Evolutionary conservation across 2,888 invertebrate species (phyloP), one percentile per base, ranked within the genome.

Genomic region (Lagria hirta): DNA sequence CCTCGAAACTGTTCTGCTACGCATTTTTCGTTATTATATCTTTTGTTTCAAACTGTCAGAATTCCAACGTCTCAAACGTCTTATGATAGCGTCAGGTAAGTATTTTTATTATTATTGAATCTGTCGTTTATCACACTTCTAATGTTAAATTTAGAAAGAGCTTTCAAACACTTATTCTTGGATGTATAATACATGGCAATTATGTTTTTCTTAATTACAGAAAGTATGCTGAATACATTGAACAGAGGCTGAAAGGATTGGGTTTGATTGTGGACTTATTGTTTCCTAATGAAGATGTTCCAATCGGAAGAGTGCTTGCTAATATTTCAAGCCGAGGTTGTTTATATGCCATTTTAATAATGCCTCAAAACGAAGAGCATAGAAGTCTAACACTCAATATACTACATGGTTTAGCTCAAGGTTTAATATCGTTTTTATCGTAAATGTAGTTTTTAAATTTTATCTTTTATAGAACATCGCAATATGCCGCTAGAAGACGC

Each of bases 401-500:
- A 53, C 74, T 96, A 10, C 91, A 94, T 72, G 95, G 94, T 11
- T 73, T 90, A 52, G 91, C 93, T 0, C 89, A 91, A 82, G 90
- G 90, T 89, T n/a, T n/a, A 72, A 61, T 61, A 48, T 16, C 4
- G 14, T 18, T 4, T n/a, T 12, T 4, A 12, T 28, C 28, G n/a
- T 10, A 43, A 18, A 17, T 34, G 15, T 11, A 8, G 23, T 24
- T 26, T 35, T 16, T 10, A 36, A 20, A 24, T 5, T 16, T 26
- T 35, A 22, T 10, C 15, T 32, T 33, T 23, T 14, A 52, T 76
- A 84, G 96, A 95, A 66, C 96, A 96, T 72, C 83, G 96, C 57
- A 95, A 96, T 73, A 96, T 96, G 92, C 94, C 94, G 0, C 67
- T 94, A 21, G 94, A 96, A 40, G 94, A 95, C 71, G 92, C 95